Base-by-base conservation (phyloP, 30 jellyfish, hydroid and myxozoan species). In the Chrysaora quinquecirrha region DNA sequence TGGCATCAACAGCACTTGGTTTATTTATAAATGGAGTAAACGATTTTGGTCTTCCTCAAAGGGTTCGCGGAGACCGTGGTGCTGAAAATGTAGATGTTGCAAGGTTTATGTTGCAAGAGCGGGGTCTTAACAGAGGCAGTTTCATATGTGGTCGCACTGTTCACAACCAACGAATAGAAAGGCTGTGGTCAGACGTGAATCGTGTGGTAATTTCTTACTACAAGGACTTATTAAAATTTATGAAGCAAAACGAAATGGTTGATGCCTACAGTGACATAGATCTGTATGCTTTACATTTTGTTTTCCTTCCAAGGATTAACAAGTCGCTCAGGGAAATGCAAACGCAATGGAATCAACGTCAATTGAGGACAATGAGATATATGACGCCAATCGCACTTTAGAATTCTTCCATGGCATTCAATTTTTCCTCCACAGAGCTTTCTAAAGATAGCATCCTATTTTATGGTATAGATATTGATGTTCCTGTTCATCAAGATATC, bases 131-230 rank as follows among this genome's bases (percentile, higher is more conserved):
- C 70, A 48, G 93, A 16, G 86, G 87, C 19, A 83, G 93, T 30
- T 62, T 83, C 31, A 83, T 83, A 23, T 30, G 50, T 22, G 93
- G 93, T 14, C 43, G 79, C 43, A 28, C 65, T 19, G 95, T 72
- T 3, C 95, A 72, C 50, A 84, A 84, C 68, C 89, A 71, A 46
- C 72, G 84, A 6, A 84, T 72, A 21, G 89, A 84, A 25, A 34
- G 89, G 34, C 64, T 84, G 29, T 84, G 95, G 95, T 68, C 46
- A 20, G 89, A 84, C 62, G 93, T 82, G 19, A 68, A 82, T 19
- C 56, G 87, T 14, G 67, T 80, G 52, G 83, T 49, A 12, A 33
- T 25, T 64, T 48, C 47, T 20, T 47, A 19, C 83, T 80, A 64
- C 75, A 64, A 64, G 10, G 83, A 32, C 25, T 30, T 80, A 62